Evolutionary conservation across 1,140 invertebrate species (phyloP), one percentile per base, ranked within the genome.

Genomic region (Marisa cornuarietis): DNA sequence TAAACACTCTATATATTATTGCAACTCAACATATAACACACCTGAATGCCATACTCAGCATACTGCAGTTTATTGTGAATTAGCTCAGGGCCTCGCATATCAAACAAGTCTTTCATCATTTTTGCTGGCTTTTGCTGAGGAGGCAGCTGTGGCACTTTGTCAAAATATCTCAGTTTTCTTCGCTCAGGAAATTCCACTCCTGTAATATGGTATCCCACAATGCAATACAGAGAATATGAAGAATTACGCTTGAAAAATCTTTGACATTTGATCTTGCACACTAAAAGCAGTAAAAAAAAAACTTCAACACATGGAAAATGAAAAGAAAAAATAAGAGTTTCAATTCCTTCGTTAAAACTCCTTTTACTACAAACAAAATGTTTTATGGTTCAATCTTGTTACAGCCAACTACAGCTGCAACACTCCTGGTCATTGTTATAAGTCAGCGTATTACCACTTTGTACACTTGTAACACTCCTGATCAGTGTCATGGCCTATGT

Each of bases 41-140:
- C 96, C 88, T 96, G 92, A 83, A 99, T 95, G 52, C 96, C 98
- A 93, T 94, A 99, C 85, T 99, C 97, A 85, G 95, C 95, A 86
- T 98, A 95, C 74, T 96, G 92, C 8, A 99, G 91, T 71, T 93
- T 93, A 88, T 96, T 98, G 84, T 98, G 96, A 71, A 96, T 86
- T 31, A 88, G 63, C 92, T 99, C 98, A 13, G 96, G 96, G 1
- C 98, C 98, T 88, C 96, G 93, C 94, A 98, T 97, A 51, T 95
- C 94, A 51, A 93, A 92, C 0, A 97, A 90, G 71, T 93, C 93
- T 87, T 96, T 97, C 81, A 94, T 94, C 94, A 96, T 96, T 92
- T 96, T 97, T 68, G 83, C 85, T 26, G 95, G 79, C 61, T 81
- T 71, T 18, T 80, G 66, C 65, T 79, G 79, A 31, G 71, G n/a